phyloP scores from a whole-genome alignment of 2,888 invertebrate genomes.

The Nephrotoma guestfalica region DNA sequence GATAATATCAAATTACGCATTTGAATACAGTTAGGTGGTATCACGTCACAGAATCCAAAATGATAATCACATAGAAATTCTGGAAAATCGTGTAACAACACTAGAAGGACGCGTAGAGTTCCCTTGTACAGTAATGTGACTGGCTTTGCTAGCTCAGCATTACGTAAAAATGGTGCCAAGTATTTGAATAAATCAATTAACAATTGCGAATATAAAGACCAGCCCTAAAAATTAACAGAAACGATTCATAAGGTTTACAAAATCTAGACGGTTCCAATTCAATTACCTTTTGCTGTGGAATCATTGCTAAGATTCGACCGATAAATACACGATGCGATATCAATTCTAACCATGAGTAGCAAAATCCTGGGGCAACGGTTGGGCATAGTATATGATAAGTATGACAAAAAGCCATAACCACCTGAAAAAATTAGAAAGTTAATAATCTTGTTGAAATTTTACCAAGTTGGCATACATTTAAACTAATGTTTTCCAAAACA shows the following conservation, averaged over 20 bases:
- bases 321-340: conserved; percentile 94
- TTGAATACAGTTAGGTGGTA: conserved; percentile 97
- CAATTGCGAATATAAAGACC: conserved; percentile 95
- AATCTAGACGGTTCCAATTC: not conserved
- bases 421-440: conserved; percentile 10
- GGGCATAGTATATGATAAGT: conserved; percentile 88
- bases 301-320: conserved; percentile 79
- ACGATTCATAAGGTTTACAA: conserved; percentile 11
- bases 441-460: not conserved
- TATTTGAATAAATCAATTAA: conserved; percentile 93
- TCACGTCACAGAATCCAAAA: conserved; percentile 97
- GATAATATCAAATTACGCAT: conserved; percentile 97
- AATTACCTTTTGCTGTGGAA: conserved; percentile 70
- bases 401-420: conserved; percentile 91
- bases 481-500: conserved; percentile 86
- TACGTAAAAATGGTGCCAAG: conserved; percentile 90
- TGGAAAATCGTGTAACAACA: conserved; percentile 95
- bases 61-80: conserved; percentile 99
- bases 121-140: conserved; percentile 92
- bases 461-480: conserved; percentile 23
- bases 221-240: conserved; percentile 41
- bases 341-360: conserved; percentile 96
- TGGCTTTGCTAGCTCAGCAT: conserved; percentile 90
- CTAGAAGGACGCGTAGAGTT: conserved; percentile 83
- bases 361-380: conserved; percentile 86